A percentile compares a stretch with the other conserved stretches of the same genome.
These are phyloP conservation scores for Anarsia innoxiella DNA, from an alignment of 2,888 invertebrate genomes.

Conservation along the genomic window DNA sequence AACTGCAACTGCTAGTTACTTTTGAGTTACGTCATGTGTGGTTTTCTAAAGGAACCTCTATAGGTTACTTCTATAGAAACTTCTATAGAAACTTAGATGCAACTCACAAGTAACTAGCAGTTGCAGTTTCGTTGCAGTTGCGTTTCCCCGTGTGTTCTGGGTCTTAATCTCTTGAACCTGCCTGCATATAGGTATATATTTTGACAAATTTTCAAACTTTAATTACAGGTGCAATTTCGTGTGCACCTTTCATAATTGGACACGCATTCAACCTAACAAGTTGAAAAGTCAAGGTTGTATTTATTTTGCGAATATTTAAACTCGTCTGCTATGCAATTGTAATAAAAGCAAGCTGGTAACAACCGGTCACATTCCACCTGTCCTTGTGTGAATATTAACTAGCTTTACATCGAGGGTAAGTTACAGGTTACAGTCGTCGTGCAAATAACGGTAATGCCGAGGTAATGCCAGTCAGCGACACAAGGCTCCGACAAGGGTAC, in stretches of 20 bases:
- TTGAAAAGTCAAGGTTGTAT: slow-evolving; percentile 20
- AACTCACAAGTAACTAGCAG: too few relatives aligned
- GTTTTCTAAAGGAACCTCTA: too few relatives aligned
- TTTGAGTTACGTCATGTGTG: too few relatives aligned
- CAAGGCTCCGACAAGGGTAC: slow-evolving; percentile 2
- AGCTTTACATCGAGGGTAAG: slow-evolving; percentile 13
- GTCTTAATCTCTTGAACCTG: too few relatives aligned
- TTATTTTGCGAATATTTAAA: slow-evolving; percentile 22
- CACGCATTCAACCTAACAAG: slow-evolving; percentile 10
- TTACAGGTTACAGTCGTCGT: slow-evolving; percentile 2
- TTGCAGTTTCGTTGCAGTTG: too few relatives aligned
- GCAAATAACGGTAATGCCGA: slow-evolving; percentile 8
- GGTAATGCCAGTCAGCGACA: neutral
- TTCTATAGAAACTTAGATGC: too few relatives aligned
- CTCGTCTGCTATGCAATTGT: slow-evolving; percentile 23
- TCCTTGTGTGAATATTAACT: slow-evolving; percentile 26
- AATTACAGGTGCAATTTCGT: slow-evolving; percentile 5
- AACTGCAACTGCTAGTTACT: too few relatives aligned
- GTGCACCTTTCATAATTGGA: too few relatives aligned
- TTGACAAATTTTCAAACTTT: too few relatives aligned
- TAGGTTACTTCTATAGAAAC: too few relatives aligned
- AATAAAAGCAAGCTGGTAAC: slow-evolving; percentile 26
- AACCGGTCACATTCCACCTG: slow-evolving; percentile 40
- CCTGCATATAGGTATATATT: too few relatives aligned
- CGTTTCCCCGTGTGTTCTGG: too few relatives aligned